Base-by-base conservation (phyloP, 2,113 vertebrate genomes). In the Elephas maximus region DNA sequence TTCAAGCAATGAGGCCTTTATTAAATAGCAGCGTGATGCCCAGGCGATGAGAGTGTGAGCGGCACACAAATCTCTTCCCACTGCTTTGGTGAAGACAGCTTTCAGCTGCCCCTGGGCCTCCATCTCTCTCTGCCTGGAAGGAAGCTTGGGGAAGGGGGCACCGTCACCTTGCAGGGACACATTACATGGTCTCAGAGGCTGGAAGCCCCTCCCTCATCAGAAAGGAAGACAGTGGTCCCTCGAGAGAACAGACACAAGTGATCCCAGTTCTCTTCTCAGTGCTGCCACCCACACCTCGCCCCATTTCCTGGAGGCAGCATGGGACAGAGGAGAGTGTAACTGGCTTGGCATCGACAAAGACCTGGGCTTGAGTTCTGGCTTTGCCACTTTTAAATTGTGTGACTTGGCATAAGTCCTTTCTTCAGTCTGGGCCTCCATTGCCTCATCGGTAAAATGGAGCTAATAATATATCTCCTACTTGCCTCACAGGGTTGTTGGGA, bases 21-120 rank as follows among this genome's bases (percentile, higher is more conserved):
- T 95, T 96, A 98, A 97, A 95, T 21, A 97, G 93, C 96, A 98
- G 95, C 53, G 0, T 89, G 88, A 92, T 57, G n/a, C 89, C 82
- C 69, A 65, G 48, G 90, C 80, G 0, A n/a, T 28, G 60, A 69
- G 51, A 11, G 45, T 4, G 18, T 5, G 2, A n/a, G 79, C 1
- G 3, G 69, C n/a, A 67, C 82, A 93, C 91, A 94, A 21, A 97
- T 92, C 95, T 94, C 89, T 94, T 71, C 86, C 86, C 14, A 2
- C 90, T 86, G 92, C 33, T 71, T 73, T 37, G 48, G 21, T 24
- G 67, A 88, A 48, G 74, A 79, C 73, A 85, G 95, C 48, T n/a
- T 37, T 26, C 53, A 10, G 62, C 73, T 57, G 17, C 30, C 88
- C 37, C 12, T 24, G 63, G 12, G 78, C 21, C 86, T 53, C 69